Evolutionary conservation across 2,888 invertebrate genomes (phyloP), one percentile per base, ranked within the genome.

Genomic region (Harmothoe impar): DNA sequence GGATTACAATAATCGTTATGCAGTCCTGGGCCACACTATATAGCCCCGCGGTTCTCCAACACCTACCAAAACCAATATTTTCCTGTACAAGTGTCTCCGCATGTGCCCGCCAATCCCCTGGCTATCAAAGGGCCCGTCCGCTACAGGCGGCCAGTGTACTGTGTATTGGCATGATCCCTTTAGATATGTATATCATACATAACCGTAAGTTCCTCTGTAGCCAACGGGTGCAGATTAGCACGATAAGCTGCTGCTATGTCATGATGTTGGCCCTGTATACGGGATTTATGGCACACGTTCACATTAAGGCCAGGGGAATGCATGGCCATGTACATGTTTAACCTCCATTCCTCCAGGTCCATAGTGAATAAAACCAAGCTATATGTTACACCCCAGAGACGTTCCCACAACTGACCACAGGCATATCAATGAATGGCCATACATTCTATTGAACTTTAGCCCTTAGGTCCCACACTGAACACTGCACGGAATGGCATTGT

Each of bases 21-120:
- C 15, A 29, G n/a, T 72, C 5, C 15, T 7, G 72, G 29, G 25
- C 15, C 29, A 15, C 25, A 15, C 20, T 29, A n/a, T 29, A n/a
- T 29, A 72, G 25, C 31, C 31, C 72, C 72, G 25, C 17, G 31
- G 15, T 72, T 15, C 29, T n/a, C 72, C 72, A n/a, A 72, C 72
- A 72, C 72, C 25, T 72, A 72, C n/a, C 29, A n/a, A 72, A 72
- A 72, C 72, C 72, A 72, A 72, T 72, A 72, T 72, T 72, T 72
- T 31, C 72, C 25, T 25, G 15, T 29, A n/a, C 72, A 72, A 29
- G 72, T 72, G 72, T 72, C 72, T 72, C 72, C 25, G 72, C 25
- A 29, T 25, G 72, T 31, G 72, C 7, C 31, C 29, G 72, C 72
- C 25, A 29, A 72, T 25, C 72, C 29, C 15, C 29, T 25, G 29